Evolutionary conservation across 2,113 vertebrate genomes (phyloP), one percentile per base, ranked within the genome.

Genomic region (Propithecus coquereli): DNA sequence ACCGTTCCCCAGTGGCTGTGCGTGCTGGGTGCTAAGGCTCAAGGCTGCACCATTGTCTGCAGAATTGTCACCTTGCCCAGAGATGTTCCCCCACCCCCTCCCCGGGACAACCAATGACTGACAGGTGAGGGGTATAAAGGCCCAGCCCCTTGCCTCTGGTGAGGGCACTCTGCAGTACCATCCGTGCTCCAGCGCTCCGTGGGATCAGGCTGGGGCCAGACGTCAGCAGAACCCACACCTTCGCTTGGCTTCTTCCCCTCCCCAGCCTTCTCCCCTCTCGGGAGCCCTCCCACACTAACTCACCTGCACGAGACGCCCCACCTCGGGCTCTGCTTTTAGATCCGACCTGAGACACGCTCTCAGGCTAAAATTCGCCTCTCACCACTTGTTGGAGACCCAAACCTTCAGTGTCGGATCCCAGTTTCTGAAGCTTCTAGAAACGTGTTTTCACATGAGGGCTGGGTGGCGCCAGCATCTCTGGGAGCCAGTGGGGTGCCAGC

Each of bases 251-350:
- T 52, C 63, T 50, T 23, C 27, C 22, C 40, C 32, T 34, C 23
- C 45, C 30, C 20, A 3, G 34, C n/a, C 25, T 32, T 47, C n/a
- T n/a, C 34, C 37, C 22, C 17, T 52, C 47, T 18, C 54, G 71
- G n/a, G 40, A 0, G 0, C 47, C 40, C 40, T 34, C 68, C 27
- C n/a, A 3, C 68, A 10, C 1, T 18, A 32, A 14, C 57, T 74
- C 22, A 50, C 23, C 45, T 66, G 34, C 18, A 27, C 5, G 8
- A 43, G 63, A 63, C 57, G 34, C 27, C 73, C 30, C 25, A 9
- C 43, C 45, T 76, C 22, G 6, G 74, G 40, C 80, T 82, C 47
- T 79, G 81, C 88, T 66, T 45, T 74, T 68, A 82, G 17, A 54
- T 43, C 9, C 18, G 45, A 65, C 54, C 54, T 23, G 27, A 52